phyloP scores from a whole-genome alignment of 2,888 invertebrate species.

The Eupeodes latifasciatus region DNA sequence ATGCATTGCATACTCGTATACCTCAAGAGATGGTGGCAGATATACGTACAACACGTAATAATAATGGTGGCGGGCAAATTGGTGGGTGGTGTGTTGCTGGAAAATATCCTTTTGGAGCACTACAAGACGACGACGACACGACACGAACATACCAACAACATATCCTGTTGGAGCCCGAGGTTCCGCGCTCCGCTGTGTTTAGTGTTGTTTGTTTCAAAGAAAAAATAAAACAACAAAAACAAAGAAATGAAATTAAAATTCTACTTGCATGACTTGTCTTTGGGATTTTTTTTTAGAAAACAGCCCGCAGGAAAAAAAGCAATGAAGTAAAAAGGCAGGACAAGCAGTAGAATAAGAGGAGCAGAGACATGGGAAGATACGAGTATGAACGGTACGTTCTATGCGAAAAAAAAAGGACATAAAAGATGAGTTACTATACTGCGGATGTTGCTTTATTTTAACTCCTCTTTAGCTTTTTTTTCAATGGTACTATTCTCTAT shows the following conservation, averaged over 20 bases:
- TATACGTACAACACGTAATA: not conserved
- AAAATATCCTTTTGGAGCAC: constrained; percentile 37
- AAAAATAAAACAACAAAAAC: constrained; percentile 32
- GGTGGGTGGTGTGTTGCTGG: not conserved
- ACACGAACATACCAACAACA: constrained; percentile 31
- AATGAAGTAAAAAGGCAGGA: constrained; percentile 26
- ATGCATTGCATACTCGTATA: constrained; percentile 4
- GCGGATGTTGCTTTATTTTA: constrained; percentile 49
- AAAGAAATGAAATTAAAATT: constrained; percentile 52
- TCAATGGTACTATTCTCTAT: not conserved
- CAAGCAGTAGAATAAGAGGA: not conserved
- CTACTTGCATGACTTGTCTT: constrained; percentile 51
- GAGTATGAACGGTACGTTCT: no score
- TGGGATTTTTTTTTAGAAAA: constrained; percentile 44
- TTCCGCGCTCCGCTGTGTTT: constrained; percentile 3
- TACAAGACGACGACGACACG: not conserved
- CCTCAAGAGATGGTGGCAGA: constrained; percentile 21
- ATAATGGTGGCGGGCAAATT: not conserved
- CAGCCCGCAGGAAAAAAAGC: constrained; percentile 24
- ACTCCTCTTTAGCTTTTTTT: not conserved
- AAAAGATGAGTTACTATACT: constrained; percentile 63
- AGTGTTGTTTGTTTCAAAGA: constrained; percentile 32
- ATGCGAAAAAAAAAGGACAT: not conserved
- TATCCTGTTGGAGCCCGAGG: constrained; percentile 31
- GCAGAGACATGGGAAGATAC: not conserved